These are phyloP conservation scores for Leucopternis melanops DNA, from an alignment of 2,113 vertebrate species.

Conservation along the genomic window DNA sequence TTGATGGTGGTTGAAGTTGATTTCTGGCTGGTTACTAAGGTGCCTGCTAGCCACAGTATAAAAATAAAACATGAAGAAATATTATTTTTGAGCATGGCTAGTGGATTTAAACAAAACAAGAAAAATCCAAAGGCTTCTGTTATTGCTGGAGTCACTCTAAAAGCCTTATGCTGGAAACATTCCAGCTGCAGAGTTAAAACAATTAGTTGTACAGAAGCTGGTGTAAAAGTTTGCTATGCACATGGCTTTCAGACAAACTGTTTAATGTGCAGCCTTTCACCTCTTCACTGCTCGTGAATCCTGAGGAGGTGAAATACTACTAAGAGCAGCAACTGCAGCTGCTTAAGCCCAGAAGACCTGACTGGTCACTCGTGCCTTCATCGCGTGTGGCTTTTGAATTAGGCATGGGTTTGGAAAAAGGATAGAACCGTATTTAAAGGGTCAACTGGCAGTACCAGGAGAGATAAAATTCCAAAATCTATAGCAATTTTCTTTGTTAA, in stretches of 20 bases:
- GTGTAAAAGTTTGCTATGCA: conserved; percentile 67
- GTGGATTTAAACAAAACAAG: conserved; percentile 76
- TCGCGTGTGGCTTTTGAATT: no score
- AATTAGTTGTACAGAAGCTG: conserved; percentile 67
- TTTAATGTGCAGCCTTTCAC: conserved; percentile 73
- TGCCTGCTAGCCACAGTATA: conserved; percentile 80
- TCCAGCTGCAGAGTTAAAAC: conserved; percentile 71
- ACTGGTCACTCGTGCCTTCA: conserved; percentile 60
- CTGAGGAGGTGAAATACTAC: conserved; percentile 64
- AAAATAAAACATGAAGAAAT: conserved; percentile 79
- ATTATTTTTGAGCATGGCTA: conserved; percentile 79
- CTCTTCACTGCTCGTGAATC: conserved; percentile 67
- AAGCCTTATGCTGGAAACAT: conserved; percentile 77
- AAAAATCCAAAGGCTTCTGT: conserved; percentile 72
- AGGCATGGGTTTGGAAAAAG: neutral
- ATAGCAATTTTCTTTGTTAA: neutral
- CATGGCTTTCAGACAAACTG: conserved; percentile 69
- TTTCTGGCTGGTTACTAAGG: conserved; percentile 82
- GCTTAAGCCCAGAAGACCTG: conserved; percentile 63
- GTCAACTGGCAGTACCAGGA: neutral
- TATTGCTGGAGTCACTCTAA: conserved; percentile 78
- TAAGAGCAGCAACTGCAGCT: conserved; percentile 37
- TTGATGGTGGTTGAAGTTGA: conserved; percentile 80
- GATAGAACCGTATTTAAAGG: neutral
- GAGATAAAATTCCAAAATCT: neutral